These are phyloP conservation scores for pig (Sus scrofa) DNA, from an alignment of 2,113 vertebrate genomes.

Conservation along the genomic window DNA sequence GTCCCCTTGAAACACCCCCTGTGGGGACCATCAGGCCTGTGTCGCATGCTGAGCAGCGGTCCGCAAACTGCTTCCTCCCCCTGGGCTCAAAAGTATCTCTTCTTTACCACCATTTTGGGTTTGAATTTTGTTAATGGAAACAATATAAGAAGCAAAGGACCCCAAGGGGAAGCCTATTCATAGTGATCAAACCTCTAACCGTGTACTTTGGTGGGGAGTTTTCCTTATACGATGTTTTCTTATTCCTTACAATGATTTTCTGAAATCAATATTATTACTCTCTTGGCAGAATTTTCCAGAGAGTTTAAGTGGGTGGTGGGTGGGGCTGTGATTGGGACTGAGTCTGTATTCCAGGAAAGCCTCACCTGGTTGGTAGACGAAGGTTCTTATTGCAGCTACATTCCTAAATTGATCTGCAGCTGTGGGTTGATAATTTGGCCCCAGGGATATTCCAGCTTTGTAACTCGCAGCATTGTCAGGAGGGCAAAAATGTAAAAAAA, in stretches of 20 bases:
- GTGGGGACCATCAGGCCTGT: accelerated
- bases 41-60: neutral
- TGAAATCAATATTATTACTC: neutral
- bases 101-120: neutral
- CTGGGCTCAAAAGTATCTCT: neutral
- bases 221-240: neutral
- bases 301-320: neutral
- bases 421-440: neutral
- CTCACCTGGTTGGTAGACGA: neutral
- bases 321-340: neutral
- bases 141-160: neutral
- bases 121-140: neutral
- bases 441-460: neutral
- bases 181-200: neutral
- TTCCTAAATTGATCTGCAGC: neutral
- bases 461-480: neutral
- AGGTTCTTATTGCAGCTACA: neutral
- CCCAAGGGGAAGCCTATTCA: neutral
- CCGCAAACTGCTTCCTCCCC: neutral
- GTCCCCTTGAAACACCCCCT: accelerated
- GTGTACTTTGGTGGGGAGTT: neutral
- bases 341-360: neutral
- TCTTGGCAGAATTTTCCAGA: neutral
- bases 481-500: neutral
- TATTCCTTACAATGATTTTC: neutral